Percentiles rank a stretch among this genome's conserved stretches.
These are phyloP conservation scores for Nematostella vectensis DNA, from an alignment of 92 coral and sea anemone genomes.

Conservation along the genomic window DNA sequence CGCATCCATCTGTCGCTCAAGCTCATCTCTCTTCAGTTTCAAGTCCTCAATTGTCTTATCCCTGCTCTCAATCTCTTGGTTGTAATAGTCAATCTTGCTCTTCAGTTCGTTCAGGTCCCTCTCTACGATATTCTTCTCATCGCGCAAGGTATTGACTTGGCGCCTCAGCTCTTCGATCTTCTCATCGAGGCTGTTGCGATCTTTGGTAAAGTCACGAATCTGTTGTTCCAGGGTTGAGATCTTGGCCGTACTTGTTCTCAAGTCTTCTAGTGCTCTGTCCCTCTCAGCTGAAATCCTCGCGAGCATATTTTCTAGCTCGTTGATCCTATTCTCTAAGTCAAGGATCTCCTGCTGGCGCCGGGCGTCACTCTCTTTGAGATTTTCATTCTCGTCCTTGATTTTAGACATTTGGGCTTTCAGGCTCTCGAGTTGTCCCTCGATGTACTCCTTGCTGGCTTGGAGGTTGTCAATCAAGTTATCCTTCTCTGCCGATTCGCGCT, in stretches of 20 bases:
- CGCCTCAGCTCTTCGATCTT: slow-evolving; percentile 80
- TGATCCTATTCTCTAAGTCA: slow-evolving; percentile 61
- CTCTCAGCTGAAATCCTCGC: slow-evolving; percentile 70
- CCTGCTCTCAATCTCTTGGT: slow-evolving; percentile 71
- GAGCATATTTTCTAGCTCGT: slow-evolving; percentile 70
- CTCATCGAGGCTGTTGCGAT: slow-evolving; percentile 55
- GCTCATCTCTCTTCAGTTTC: slow-evolving; percentile 61
- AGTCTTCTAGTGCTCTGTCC: slow-evolving; percentile 87
- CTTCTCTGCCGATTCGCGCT: slow-evolving; percentile 65
- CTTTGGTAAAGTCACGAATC: slow-evolving; percentile 71
- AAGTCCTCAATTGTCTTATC: slow-evolving; percentile 66
- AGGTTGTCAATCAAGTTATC: slow-evolving; percentile 65
- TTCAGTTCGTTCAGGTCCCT: slow-evolving; percentile 75
- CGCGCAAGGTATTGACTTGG: slow-evolving; percentile 50
- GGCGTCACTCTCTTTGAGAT: slow-evolving; percentile 48
- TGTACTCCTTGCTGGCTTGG: slow-evolving; percentile 57
- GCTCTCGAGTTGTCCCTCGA: slow-evolving; percentile 62
- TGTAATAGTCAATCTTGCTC: slow-evolving; percentile 72
- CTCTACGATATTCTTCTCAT: slow-evolving; percentile 73
- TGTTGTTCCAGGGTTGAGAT: slow-evolving; percentile 67
- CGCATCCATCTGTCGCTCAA: slow-evolving; percentile 75
- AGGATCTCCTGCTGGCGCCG: slow-evolving; percentile 59
- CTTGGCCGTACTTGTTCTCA: slow-evolving; percentile 47
- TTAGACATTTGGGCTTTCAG: slow-evolving; percentile 48
- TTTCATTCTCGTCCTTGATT: slow-evolving; percentile 58